These are phyloP conservation scores for Neosalanx taihuensis DNA, from an alignment of 2,797 vertebrate species.

Conservation along the genomic window DNA sequence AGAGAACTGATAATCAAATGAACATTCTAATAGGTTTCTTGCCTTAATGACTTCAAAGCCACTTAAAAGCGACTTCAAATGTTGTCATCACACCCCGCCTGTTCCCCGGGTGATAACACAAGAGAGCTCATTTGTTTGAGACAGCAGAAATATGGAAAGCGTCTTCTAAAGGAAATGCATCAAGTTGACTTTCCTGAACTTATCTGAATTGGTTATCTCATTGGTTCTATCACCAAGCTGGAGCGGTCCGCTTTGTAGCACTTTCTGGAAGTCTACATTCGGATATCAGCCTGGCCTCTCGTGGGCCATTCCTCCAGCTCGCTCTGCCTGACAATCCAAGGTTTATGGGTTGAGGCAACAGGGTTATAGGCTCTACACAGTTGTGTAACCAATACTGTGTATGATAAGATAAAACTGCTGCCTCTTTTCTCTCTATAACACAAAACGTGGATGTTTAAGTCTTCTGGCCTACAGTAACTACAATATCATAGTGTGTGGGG, in stretches of 20 bases:
- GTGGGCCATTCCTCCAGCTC: neutral
- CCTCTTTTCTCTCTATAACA: neutral
- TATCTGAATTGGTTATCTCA: neutral
- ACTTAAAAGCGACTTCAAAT: neutral
- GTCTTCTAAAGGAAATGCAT: neutral
- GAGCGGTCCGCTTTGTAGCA: neutral
- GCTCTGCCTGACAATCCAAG: neutral
- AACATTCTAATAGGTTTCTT: neutral
- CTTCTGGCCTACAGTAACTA: neutral
- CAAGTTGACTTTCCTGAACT: neutral
- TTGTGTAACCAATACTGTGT: neutral
- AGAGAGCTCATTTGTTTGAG: neutral
- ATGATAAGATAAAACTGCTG: neutral
- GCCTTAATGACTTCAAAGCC: too few relatives aligned
- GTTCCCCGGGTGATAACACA: neutral
- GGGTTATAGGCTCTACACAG: neutral
- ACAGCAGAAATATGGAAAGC: neutral
- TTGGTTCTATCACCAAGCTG: neutral
- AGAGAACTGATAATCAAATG: neutral
- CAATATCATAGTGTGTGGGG: neutral
- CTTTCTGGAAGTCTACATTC: neutral
- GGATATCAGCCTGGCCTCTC: neutral
- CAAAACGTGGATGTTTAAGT: neutral
- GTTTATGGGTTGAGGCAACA: neutral
- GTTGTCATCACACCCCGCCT: neutral